Percentiles rank a stretch among this genome's conserved stretches.
These are phyloP conservation scores for Melanotaenia parkinsoni DNA, from an alignment of 2,797 vertebrate species.

Conservation along the genomic window DNA sequence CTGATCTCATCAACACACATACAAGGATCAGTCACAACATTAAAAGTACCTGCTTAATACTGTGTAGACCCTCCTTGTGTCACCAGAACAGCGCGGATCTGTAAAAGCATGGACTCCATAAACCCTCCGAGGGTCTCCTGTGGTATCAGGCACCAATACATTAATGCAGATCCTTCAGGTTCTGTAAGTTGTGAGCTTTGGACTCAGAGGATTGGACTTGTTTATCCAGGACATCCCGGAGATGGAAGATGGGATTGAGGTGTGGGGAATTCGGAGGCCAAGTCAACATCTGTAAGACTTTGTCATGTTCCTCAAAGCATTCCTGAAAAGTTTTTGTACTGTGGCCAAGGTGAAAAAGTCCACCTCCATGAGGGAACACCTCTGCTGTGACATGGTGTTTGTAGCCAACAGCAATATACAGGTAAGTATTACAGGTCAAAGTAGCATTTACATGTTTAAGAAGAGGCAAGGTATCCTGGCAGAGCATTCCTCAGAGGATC, in stretches of 20 bases:
- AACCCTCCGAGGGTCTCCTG: constrained; percentile 1
- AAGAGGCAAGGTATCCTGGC: neutral
- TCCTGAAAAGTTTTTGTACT: constrained; percentile 1
- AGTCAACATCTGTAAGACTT: neutral
- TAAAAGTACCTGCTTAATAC: constrained; percentile 10
- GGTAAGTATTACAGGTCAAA: neutral
- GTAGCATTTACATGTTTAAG: neutral
- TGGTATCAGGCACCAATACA: neutral
- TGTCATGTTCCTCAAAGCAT: constrained; percentile 13
- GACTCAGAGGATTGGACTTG: neutral
- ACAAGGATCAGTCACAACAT: neutral
- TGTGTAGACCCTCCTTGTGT: neutral
- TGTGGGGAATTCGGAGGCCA: neutral
- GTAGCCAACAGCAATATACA: neutral
- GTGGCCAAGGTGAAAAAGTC: neutral
- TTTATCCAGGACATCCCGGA: constrained; percentile 1
- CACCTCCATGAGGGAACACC: neutral
- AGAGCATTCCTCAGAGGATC: neutral
- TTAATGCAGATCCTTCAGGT: neutral
- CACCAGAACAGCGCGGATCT: neutral
- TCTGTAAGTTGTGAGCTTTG: neutral
- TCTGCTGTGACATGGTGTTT: neutral
- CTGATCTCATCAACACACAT: constrained; percentile 38
- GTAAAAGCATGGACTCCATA: neutral
- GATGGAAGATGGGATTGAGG: neutral